Conservation (phyloP, 2,888 invertebrate genomes). For the Tridacna gigas region DNA sequence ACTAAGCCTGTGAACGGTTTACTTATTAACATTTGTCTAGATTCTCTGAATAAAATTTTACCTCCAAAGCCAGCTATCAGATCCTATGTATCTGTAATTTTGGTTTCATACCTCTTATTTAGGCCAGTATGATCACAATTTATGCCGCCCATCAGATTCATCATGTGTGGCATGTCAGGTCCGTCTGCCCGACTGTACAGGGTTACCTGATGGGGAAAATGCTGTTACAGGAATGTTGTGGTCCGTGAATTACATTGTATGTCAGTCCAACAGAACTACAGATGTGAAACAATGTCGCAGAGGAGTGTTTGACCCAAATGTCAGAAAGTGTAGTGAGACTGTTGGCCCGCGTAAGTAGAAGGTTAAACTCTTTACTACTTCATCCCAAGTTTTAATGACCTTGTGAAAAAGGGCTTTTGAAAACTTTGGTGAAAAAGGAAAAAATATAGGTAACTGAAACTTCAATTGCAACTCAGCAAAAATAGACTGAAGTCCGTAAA, state of each 20-base stretch:
- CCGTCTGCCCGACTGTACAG: slow-evolving; percentile 61
- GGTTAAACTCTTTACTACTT: not conserved
- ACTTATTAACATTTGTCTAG: no score
- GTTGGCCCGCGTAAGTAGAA: slow-evolving; percentile 51
- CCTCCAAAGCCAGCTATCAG: no score
- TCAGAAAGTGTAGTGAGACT: slow-evolving; percentile 41
- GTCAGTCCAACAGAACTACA: slow-evolving; percentile 60
- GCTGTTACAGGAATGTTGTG: slow-evolving; percentile 58
- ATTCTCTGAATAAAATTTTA: no score
- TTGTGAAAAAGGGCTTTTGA: no score
- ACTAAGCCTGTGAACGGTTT: no score
- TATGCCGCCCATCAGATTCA: slow-evolving; percentile 40
- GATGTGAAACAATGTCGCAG: slow-evolving; percentile 49
- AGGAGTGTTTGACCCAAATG: slow-evolving; percentile 60
- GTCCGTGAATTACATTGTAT: slow-evolving; percentile 59
- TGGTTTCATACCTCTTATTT: not conserved
- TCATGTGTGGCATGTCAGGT: slow-evolving; percentile 68
- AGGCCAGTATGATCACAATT: slow-evolving; percentile 68
- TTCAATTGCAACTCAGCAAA: no score
- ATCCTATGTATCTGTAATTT: no score
- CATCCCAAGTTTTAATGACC: no score
- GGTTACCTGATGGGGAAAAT: slow-evolving; percentile 57
- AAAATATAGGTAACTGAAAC: no score
- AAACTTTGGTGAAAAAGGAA: no score
- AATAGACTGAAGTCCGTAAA: no score